phyloP scores from a whole-genome alignment of 2,113 vertebrate species.

The Lynx canadensis region DNA sequence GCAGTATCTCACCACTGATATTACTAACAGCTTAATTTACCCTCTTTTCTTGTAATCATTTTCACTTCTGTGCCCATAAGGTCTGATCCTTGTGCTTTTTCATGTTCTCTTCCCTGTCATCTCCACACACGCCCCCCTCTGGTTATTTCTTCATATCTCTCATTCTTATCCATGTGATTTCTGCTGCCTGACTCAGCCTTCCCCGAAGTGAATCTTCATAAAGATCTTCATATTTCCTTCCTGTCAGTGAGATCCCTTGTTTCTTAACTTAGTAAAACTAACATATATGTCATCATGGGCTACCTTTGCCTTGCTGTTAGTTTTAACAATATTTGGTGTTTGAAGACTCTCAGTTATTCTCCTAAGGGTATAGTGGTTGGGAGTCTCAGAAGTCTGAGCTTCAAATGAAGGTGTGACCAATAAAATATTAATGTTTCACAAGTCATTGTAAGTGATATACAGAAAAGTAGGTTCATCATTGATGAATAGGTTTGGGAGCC shows the following conservation, averaged over 20 bases:
- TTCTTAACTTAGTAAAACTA: not conserved
- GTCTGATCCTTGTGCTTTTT: not conserved
- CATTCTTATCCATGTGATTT: not conserved
- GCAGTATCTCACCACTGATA: not conserved
- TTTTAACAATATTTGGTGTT: not conserved
- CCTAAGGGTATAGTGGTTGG: not conserved
- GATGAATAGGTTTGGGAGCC: not conserved
- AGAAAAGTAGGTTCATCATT: not conserved
- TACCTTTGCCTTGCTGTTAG: not conserved
- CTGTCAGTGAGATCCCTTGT: not conserved
- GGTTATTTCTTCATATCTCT: not conserved
- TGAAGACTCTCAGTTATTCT: not conserved
- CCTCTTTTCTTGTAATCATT: not conserved
- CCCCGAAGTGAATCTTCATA: not conserved
- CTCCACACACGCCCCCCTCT: not conserved
- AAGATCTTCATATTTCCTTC: not conserved
- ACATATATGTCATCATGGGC: rapidly evolving
- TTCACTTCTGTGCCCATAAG: not conserved
- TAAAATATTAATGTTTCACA: not conserved
- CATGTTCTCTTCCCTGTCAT: not conserved
- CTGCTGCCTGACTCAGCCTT: not conserved
- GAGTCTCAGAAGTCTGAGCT: not conserved
- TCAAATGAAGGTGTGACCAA: not conserved
- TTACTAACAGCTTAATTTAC: not conserved
- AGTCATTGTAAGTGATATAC: too few species aligned